These are phyloP conservation scores for Hesperia comma DNA, from an alignment of 2,888 invertebrate species.

Conservation along the genomic window DNA sequence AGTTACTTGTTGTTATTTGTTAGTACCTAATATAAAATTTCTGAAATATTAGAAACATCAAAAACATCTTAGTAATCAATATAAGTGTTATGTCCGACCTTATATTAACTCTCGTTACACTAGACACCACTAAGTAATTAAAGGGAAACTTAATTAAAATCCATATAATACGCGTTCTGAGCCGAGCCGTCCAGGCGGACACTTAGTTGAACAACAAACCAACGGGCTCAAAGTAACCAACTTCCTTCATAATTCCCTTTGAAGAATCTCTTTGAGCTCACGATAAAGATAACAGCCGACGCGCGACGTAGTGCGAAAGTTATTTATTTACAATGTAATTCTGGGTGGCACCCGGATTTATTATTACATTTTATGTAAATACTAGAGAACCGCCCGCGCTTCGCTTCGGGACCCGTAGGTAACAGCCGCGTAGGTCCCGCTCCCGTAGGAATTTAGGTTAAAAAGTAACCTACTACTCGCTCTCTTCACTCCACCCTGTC, in stretches of 20 bases:
- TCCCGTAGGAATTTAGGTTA: too few relatives aligned
- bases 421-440: too few relatives aligned
- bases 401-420: too few relatives aligned
- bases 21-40: too few relatives aligned
- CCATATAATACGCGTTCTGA: constrained; percentile 51
- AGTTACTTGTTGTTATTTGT: too few relatives aligned
- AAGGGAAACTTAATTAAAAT: constrained; percentile 65
- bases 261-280: constrained; percentile 56
- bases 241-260: constrained; percentile 72
- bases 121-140: constrained; percentile 57
- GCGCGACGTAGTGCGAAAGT: constrained; percentile 14
- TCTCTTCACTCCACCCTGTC: too few relatives aligned
- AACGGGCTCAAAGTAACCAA: constrained; percentile 65
- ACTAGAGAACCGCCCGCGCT: background rate
- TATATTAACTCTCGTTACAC: constrained; percentile 40
- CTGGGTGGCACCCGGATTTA: background rate
- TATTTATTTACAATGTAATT: constrained; percentile 12
- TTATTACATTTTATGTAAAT: background rate
- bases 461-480: too few relatives aligned
- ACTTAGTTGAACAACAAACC: constrained; percentile 63
- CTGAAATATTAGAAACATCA: too few relatives aligned
- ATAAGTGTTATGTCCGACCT: too few relatives aligned
- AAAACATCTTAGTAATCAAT: too few relatives aligned
- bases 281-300: constrained; percentile 46
- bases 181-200: constrained; percentile 54